These are phyloP conservation scores for Lethocerus indicus DNA, from an alignment of 1,140 invertebrate species.

Conservation along the genomic window DNA sequence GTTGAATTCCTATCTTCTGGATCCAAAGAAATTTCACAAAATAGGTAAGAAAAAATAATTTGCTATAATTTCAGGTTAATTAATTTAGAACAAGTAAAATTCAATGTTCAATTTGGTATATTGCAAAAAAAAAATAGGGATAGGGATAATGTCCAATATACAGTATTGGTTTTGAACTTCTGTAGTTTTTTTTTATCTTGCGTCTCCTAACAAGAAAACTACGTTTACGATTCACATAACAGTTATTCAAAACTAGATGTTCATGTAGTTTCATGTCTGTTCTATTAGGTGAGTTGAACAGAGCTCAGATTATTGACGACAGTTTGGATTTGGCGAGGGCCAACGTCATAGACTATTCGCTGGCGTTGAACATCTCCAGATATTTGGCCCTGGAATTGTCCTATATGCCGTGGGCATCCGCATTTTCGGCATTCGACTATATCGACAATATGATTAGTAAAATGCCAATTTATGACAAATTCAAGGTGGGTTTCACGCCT, in stretches of 20 bases:
- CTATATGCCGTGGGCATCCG: constrained; percentile 33
- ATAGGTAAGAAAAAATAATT: constrained; percentile 2
- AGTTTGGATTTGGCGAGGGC: constrained; percentile 54
- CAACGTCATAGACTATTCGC: constrained; percentile 42
- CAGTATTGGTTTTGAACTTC: no score
- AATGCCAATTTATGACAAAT: constrained; percentile 22
- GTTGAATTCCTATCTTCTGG: constrained; percentile 23
- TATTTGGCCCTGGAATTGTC: constrained; percentile 32
- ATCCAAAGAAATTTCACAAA: constrained; percentile 1
- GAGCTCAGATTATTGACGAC: constrained; percentile 67
- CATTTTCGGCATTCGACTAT: constrained; percentile 24
- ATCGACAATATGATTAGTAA: constrained; percentile 26
- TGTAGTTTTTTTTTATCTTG: no score
- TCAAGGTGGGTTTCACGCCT: constrained; percentile 31
- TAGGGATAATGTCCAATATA: no score
- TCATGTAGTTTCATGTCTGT: no score
- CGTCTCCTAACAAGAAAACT: no score
- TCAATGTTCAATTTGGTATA: no score
- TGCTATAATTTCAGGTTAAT: no score
- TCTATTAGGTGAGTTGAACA: constrained; percentile 38
- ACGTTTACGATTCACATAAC: no score
- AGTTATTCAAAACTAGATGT: no score
- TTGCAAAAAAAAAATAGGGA: no score
- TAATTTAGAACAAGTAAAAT: no score
- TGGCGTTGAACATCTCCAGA: constrained; percentile 35